Percentiles rank a stretch among this genome's conserved stretches.
Conservation (phyloP, 2,113 vertebrate genomes). For the Scomber scombrus region DNA sequence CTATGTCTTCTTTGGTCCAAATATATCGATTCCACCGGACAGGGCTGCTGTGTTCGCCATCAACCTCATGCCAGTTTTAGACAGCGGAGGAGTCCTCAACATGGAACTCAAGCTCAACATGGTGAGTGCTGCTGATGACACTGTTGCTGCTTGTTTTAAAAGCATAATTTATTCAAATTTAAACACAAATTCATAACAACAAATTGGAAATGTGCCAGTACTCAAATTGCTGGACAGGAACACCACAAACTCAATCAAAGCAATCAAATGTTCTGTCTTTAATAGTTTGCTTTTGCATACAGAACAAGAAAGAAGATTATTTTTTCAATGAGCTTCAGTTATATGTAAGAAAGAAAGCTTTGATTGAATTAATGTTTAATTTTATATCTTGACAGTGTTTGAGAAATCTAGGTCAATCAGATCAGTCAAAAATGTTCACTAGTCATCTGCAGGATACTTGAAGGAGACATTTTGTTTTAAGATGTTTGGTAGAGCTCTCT, state of each 20-base stretch:
- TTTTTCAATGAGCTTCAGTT: background rate
- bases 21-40: slow-evolving; percentile 92
- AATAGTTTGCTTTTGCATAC: too few relatives aligned
- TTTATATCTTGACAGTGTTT: background rate
- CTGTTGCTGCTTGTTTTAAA: background rate
- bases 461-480: background rate
- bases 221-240: background rate
- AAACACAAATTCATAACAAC: background rate
- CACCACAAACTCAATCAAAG: too few relatives aligned
- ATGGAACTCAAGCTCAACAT: slow-evolving; percentile 95
- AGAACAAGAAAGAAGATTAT: too few relatives aligned
- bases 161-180: background rate
- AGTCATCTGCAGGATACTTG: background rate
- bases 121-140: slow-evolving; percentile 81
- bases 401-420: background rate
- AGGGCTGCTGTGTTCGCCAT: slow-evolving; percentile 93
- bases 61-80: slow-evolving; percentile 94
- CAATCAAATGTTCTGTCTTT: too few relatives aligned
- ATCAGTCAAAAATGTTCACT: background rate
- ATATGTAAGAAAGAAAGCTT: background rate
- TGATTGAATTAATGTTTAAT: background rate
- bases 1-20: slow-evolving; percentile 98
- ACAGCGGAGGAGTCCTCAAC: slow-evolving; percentile 96
- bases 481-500: background rate
- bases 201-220: too few relatives aligned